These are phyloP conservation scores for Bombus fervidus DNA, from an alignment of 1,140 invertebrate species.

Conservation along the genomic window DNA sequence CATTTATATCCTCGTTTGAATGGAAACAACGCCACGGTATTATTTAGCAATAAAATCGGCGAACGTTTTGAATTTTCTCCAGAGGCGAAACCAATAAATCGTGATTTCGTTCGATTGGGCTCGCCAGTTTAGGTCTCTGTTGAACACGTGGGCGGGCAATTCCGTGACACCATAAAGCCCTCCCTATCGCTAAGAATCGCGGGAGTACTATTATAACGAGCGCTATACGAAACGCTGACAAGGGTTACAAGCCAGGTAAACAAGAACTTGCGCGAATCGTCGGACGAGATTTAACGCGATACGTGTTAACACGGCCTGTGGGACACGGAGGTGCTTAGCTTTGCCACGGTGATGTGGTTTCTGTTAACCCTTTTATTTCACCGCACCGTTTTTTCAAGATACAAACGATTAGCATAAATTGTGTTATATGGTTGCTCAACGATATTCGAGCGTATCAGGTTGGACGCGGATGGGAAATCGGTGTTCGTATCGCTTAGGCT, in stretches of 20 bases:
- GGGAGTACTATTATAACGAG: conserved; percentile 9
- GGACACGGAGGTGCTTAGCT: neutral
- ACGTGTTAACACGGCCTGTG: neutral
- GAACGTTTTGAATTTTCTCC: neutral
- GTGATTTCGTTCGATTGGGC: neutral
- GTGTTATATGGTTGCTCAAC: too few relatives aligned
- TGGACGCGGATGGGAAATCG: neutral
- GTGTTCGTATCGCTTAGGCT: too few relatives aligned
- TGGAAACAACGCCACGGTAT: neutral
- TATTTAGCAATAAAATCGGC: neutral
- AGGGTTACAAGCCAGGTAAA: conserved; percentile 5
- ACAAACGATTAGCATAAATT: neutral
- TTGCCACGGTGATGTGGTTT: neutral
- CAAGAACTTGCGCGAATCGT: neutral
- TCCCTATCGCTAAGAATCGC: conserved; percentile 11
- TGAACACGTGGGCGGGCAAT: conserved; percentile 22
- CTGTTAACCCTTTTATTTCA: neutral
- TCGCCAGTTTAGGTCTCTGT: neutral
- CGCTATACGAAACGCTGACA: conserved; percentile 19
- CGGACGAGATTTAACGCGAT: conserved; percentile 8
- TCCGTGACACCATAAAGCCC: conserved; percentile 14
- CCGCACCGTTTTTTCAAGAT: neutral
- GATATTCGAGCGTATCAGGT: too few relatives aligned
- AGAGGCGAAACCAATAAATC: neutral
- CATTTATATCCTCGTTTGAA: neutral